Evolutionary conservation across 2,888 invertebrate species (phyloP), one percentile per base, ranked within the genome.

Genomic region (Harpalus rufipes): DNA sequence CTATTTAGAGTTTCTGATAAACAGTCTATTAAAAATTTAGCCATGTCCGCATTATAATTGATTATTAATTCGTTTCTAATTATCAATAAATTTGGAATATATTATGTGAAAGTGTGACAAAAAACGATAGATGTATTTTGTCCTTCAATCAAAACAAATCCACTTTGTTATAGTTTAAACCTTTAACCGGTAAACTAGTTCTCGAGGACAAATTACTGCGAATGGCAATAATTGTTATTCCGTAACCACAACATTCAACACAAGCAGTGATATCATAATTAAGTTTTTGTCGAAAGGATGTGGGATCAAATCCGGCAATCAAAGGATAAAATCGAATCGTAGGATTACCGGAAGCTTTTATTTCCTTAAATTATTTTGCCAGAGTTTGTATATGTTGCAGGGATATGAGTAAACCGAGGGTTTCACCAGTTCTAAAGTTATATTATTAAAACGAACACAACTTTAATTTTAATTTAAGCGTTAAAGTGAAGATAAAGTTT

Each of bases 71-170:
- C 6, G 12, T 51, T 51, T 51, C 8, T 51, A 51, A 21, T 41
- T 51, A 2, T 44, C 18, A 72, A n/a, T 61, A 76, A 41, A 78
- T 56, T 14, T 14, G 44, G 12, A 61, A 61, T 61, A 58, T 14
- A 5, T 58, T 21, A 18, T 61, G 61, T 61, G 61, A 61, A 51
- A 51, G 44, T 51, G 10, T 51, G 44, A 51, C 10, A 63, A 63
- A 63, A 16, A 61, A 61, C 14, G 7, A 25, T 65, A 72, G 72
- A 72, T 72, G 72, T 72, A 63, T 72, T 32, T 32, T 72, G 72
- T 72, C 72, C 72, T 72, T 72, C 25, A 41, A 41, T 14, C 18
- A 5, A 10, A 63, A 25, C 10, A 21, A 59, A 59, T 59, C 59
- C 10, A 18, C 8, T 21, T 21, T 59, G 16, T 59, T 59, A 59